Base-by-base conservation (phyloP, 2,113 vertebrate genomes). In the Columba livia region DNA sequence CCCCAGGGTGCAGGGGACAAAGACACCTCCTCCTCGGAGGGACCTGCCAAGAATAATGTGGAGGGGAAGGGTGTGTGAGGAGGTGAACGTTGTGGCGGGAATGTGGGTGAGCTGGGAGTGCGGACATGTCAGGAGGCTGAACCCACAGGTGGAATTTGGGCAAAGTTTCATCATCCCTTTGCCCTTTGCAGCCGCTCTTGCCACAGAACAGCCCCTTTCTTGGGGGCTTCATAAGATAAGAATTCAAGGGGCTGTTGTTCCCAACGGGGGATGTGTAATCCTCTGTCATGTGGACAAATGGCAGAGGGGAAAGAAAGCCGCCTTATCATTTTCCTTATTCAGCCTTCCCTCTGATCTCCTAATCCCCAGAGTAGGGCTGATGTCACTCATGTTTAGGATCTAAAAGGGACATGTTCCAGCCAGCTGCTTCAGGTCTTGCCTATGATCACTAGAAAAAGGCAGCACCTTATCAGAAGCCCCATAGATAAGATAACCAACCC, bases 311-410 rank as follows among this genome's bases (percentile, higher is more conserved):
- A 84, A 86, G 84, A 90, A 89, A 92, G 80, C 61, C 0, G 1
- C 74, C 50, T 89, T 90, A 79, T 60, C 14, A 0, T 85, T 95
- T 94, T 48, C 36, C 70, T 96, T 78, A 86, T 67, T 60, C 40
- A 88, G 79, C 60, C 65, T 79, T 92, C 44, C 53, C 53, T 87
- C 86, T 92, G 62, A 87, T 92, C 86, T 90, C 62, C 78, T 94
- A 47, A 92, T 89, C 85, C 70, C 62, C 53, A 28, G 32, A 94
- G 51, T 44, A 65, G 53, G 80, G 50, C 70, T 93, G 94, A 87
- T 93, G 84, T 93, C 89, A 90, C 77, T 57, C 57, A 56, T 7
- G 5, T 48, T 88, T 87, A 85, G 14, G 60, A 87, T 61, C 73
- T 71, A 89, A 75, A 92, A 94, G 53, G 65, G 73, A 71, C 32